Base-by-base conservation (phyloP, 2,797 vertebrate genomes). In the Mus caroli region DNA sequence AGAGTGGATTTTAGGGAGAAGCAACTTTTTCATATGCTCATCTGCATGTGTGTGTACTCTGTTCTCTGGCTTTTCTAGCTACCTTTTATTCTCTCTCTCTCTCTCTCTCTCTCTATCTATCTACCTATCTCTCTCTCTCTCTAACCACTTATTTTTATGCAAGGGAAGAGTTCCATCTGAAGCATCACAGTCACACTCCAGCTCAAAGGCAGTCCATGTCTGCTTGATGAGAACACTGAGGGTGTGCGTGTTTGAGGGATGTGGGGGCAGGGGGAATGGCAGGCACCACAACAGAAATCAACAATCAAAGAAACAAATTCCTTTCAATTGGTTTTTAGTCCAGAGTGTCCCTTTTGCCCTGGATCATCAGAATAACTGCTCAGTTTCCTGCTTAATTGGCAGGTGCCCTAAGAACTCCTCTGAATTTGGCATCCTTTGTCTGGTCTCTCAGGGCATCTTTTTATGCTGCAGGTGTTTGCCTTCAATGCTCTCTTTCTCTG, bases 331-430 rank as follows among this genome's bases (percentile, higher is more conserved):
- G n/a, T 64, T 96, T 96, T 75, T 46, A 94, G 62, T 40, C 71
- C 52, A 88, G 88, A 94, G 88, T 94, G 69, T 91, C 94, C 84
- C 75, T 86, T 52, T 87, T 92, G n/a, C 15, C 15, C 90, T 93
- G 60, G 54, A 67, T 69, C 62, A 67, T 87, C 46, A 60, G 62
- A 77, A 79, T 89, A 87, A 93, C 86, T 69, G 88, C 87, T 28
- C 15, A 7, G 88, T 96, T 92, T 83, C 2, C 82, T 62, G 50
- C 88, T 69, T 90, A 62, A 87, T 92, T 96, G 94, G 82, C 56
- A 73, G 82, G 69, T 91, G 78, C 40, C 56, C 56, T 87, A 37
- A 73, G 80, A 77, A 56, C 71, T 69, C 46, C 77, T 54, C 31
- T 62, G 56, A 46, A 37, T 54, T 95, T 92, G 46, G 20, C 77